Conservation (phyloP, 2,797 vertebrate genomes). For the Poecilia velifera region DNA sequence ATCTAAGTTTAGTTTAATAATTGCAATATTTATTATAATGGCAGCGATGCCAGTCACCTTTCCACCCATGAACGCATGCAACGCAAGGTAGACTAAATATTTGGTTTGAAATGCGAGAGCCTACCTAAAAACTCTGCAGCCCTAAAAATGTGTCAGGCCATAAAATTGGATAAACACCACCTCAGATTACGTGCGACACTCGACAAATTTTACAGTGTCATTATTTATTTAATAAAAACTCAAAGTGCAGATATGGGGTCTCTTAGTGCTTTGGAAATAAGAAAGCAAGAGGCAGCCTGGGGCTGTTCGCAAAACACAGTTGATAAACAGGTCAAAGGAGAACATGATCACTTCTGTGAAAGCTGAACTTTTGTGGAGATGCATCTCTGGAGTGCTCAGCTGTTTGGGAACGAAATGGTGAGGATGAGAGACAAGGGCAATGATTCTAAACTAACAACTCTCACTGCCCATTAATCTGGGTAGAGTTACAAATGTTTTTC, state of each 20-base stretch:
- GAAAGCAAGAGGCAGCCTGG: background rate
- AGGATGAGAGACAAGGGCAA: background rate
- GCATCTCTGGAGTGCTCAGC: background rate
- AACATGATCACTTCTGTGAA: slow-evolving; percentile 1
- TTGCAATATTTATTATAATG: background rate
- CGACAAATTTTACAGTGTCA: background rate
- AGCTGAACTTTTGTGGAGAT: background rate
- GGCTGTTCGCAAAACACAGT: background rate
- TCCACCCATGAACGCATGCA: background rate
- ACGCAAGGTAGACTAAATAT: background rate
- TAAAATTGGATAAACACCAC: slow-evolving; percentile 1
- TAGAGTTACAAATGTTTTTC: background rate
- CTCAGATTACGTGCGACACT: background rate
- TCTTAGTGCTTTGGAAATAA: background rate
- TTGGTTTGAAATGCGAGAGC: background rate
- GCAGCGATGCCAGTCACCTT: background rate
- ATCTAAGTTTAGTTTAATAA: background rate
- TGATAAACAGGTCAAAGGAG: background rate
- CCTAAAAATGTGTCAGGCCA: background rate
- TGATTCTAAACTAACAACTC: background rate
- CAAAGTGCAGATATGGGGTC: background rate
- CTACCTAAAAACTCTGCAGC: background rate
- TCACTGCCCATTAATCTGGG: background rate
- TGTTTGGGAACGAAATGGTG: background rate
- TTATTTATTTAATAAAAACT: slow-evolving; percentile 1